These are phyloP conservation scores for Cyaniris semiargus DNA, from an alignment of 2,888 invertebrate genomes.

Conservation along the genomic window DNA sequence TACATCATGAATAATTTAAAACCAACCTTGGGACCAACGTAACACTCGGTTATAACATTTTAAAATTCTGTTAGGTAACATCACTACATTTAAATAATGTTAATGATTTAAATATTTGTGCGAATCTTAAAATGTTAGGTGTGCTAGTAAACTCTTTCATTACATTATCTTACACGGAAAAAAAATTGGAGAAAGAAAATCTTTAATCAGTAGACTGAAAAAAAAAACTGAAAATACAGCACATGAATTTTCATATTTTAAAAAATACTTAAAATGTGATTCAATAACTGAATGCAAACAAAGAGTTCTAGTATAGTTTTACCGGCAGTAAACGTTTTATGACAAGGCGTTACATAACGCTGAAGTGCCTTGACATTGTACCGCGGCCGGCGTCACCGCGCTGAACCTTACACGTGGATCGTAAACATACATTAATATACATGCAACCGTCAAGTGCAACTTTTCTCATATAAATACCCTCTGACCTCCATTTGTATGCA, in stretches of 20 bases:
- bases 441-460: conserved; percentile 31
- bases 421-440: conserved; percentile 56
- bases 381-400: conserved; percentile 50
- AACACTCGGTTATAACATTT: conserved; percentile 25
- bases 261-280: no score
- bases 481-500: conserved; percentile 6
- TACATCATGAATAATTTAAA: conserved; percentile 28
- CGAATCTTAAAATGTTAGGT: neutral
- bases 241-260: neutral
- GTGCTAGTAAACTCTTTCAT: neutral
- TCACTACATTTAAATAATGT: neutral
- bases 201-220: neutral
- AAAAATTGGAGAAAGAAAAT: neutral
- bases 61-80: conserved; percentile 9
- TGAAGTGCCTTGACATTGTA: conserved; percentile 73
- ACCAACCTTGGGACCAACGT: conserved; percentile 25
- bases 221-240: neutral
- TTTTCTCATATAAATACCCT: conserved; percentile 27
- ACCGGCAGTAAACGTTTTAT: conserved; percentile 62
- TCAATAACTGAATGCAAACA: neutral
- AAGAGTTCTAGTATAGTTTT: neutral
- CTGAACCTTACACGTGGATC: conserved; percentile 72
- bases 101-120: neutral
- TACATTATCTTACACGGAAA: neutral
- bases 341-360: conserved; percentile 70